phyloP scores from a whole-genome alignment of 2,113 vertebrate genomes.

The Thinocorus orbignyianus region DNA sequence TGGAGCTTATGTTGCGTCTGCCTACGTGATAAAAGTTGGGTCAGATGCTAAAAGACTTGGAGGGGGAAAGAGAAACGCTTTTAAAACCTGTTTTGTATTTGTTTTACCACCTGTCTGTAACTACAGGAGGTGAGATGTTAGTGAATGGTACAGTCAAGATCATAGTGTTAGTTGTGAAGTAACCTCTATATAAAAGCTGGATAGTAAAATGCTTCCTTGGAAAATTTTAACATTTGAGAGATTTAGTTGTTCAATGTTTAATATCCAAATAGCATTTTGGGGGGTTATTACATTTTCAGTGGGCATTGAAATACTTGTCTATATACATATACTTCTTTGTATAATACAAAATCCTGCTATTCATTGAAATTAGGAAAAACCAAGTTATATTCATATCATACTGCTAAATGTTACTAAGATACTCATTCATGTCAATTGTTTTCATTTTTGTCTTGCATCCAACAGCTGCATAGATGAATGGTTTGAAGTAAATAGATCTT shows the following conservation, averaged over 20 bases:
- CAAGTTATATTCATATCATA: neutral
- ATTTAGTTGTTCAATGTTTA: neutral
- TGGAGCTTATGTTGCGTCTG: neutral
- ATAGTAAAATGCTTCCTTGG: neutral
- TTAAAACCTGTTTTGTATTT: neutral
- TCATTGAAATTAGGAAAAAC: neutral
- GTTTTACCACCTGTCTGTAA: neutral
- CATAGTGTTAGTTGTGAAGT: neutral
- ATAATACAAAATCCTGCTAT: neutral
- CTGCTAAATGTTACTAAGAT: neutral
- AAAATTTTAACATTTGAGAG: neutral
- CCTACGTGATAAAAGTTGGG: neutral
- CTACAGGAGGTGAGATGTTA: neutral
- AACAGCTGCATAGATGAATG: constrained; percentile 94
- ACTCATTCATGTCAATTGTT: neutral
- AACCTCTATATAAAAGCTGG: neutral
- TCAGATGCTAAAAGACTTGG: neutral
- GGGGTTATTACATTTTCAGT: neutral
- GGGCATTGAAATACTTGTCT: neutral
- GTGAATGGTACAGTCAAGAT: neutral
- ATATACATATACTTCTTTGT: neutral
- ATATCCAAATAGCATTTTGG: neutral
- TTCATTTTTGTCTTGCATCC: constrained; percentile 43
- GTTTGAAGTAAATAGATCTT: constrained; percentile 97
- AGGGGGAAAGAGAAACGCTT: neutral